phyloP scores from a whole-genome alignment of 1,140 invertebrate species.

The Drosophila ficusphila region DNA sequence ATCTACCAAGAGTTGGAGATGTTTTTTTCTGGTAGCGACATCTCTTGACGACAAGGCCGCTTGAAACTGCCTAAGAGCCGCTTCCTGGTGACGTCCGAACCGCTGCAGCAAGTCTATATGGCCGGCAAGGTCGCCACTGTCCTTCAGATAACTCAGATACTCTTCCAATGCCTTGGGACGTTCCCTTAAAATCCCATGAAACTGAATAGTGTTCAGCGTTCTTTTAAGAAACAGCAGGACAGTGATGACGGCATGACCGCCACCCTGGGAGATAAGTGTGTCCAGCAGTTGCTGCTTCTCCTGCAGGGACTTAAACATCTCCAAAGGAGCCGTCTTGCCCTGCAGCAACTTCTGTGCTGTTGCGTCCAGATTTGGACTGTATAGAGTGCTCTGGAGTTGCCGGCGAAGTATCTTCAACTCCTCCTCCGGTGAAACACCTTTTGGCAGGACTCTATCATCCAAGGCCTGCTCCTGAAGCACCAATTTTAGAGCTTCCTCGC shows the following conservation, averaged over 20 bases:
- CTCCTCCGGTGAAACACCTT: slow-evolving; percentile 70
- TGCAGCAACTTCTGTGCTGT: slow-evolving; percentile 85
- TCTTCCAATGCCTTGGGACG: slow-evolving; percentile 85
- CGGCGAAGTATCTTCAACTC: slow-evolving; percentile 70
- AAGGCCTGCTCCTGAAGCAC: slow-evolving; percentile 69
- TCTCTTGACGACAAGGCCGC: slow-evolving; percentile 69
- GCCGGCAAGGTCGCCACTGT: slow-evolving; percentile 84
- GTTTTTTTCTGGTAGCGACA: slow-evolving; percentile 43
- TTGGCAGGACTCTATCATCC: slow-evolving; percentile 69
- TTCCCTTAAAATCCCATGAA: slow-evolving; percentile 85
- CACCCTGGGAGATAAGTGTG: slow-evolving; percentile 85
- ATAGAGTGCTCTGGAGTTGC: slow-evolving; percentile 74
- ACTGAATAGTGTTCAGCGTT: slow-evolving; percentile 85
- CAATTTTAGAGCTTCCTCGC: slow-evolving; percentile 67
- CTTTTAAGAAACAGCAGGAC: slow-evolving; percentile 86
- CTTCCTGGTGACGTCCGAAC: slow-evolving; percentile 86
- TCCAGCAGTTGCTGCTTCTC: slow-evolving; percentile 86
- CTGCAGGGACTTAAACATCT: slow-evolving; percentile 85
- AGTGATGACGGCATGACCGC: slow-evolving; percentile 86
- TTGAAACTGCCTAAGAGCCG: slow-evolving; percentile 86
- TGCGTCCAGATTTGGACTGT: slow-evolving; percentile 65
- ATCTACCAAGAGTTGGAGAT: slow-evolving; percentile 61
- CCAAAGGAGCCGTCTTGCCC: slow-evolving; percentile 84
- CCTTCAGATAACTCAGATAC: slow-evolving; percentile 86
- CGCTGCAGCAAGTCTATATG: slow-evolving; percentile 86